Percentiles rank a stretch among this genome's conserved stretches.
These are phyloP conservation scores for Capreolus pygargus DNA, from an alignment of 2,113 vertebrate species.

Conservation along the genomic window DNA sequence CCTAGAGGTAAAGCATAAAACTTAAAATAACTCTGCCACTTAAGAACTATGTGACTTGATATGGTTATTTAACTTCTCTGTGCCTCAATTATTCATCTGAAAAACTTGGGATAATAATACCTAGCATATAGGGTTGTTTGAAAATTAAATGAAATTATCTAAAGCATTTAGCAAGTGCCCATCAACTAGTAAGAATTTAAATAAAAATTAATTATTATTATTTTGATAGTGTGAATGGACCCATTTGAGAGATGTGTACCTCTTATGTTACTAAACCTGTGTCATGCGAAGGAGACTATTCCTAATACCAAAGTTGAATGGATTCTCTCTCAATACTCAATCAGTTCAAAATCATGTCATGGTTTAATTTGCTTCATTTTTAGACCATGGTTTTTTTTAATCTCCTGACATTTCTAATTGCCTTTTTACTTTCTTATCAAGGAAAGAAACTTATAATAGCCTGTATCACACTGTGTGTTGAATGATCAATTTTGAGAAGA, in stretches of 20 bases:
- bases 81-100: neutral
- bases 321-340: neutral
- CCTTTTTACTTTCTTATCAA: constrained; percentile 16
- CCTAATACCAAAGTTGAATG: neutral
- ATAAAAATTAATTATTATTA: neutral
- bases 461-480: neutral
- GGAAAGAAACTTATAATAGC: neutral
- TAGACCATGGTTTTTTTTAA: neutral
- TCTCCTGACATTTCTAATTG: constrained; percentile 22
- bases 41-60: neutral
- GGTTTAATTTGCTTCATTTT: neutral
- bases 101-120: neutral
- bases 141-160: neutral
- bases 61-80: neutral
- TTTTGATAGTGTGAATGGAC: neutral
- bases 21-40: neutral
- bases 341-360: neutral
- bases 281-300: neutral
- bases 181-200: neutral
- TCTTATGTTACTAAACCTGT: neutral
- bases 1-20: neutral
- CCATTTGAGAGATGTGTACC: neutral
- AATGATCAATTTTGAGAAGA: neutral
- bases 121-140: neutral
- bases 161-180: neutral